Evolutionary conservation across 2,113 vertebrate genomes (phyloP).

Genomic region (Mungos mungo): DNA sequence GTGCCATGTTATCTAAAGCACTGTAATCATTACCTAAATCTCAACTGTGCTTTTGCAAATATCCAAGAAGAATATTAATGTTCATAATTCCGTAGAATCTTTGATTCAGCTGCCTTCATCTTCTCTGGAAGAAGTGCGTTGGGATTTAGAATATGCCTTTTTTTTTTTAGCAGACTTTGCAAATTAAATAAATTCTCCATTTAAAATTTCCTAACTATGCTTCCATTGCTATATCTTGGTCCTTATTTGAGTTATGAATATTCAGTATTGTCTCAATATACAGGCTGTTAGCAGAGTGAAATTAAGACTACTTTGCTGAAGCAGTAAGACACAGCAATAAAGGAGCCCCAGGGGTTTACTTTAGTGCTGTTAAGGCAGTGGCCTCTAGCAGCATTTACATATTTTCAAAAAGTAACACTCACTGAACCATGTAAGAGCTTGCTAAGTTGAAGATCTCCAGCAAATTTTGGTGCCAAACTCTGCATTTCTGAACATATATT

Average conservation of each 20-base stretch:
- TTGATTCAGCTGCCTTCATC: neutral
- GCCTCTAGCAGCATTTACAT: neutral
- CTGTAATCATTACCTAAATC: neutral
- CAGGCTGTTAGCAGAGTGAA: conserved; percentile 18
- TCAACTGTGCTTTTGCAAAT: neutral
- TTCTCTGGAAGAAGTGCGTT: neutral
- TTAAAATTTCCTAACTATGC: neutral
- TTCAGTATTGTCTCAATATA: neutral
- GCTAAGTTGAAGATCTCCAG: neutral
- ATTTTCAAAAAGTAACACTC: conserved; percentile 9
- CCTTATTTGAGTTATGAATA: conserved; percentile 9
- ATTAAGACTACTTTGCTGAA: conserved; percentile 14
- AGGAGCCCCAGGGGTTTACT: neutral
- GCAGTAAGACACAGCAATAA: conserved; percentile 9
- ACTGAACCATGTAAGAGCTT: neutral
- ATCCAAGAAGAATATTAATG: neutral
- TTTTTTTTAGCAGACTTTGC: conserved; percentile 7
- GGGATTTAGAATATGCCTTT: neutral
- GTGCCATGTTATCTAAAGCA: neutral
- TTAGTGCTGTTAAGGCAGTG: neutral
- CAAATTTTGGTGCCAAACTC: neutral
- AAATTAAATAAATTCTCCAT: conserved; percentile 23
- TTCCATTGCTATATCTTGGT: neutral
- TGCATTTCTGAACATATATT: conserved; percentile 6
- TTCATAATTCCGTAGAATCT: neutral